Conservation (phyloP, 2,797 vertebrate genomes). For the Leptoclinus maculatus region DNA sequence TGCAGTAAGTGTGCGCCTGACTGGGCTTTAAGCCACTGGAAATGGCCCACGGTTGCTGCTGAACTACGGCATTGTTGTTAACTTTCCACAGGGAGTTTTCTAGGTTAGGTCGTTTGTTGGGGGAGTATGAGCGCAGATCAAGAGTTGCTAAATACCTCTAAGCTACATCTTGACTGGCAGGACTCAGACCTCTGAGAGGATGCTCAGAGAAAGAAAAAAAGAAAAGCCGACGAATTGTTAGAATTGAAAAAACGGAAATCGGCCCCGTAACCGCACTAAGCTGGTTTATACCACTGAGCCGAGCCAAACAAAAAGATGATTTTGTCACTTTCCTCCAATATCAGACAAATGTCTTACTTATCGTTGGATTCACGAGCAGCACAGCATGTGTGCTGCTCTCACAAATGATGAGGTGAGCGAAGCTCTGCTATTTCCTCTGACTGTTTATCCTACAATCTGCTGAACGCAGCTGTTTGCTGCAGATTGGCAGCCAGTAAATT, state of each 20-base stretch:
- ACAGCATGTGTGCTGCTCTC: slow-evolving; percentile 47
- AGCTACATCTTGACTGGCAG: slow-evolving; percentile 47
- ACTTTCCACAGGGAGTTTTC: slow-evolving; percentile 23
- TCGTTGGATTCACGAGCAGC: slow-evolving; percentile 44
- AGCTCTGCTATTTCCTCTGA: slow-evolving; percentile 34
- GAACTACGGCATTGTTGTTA: slow-evolving; percentile 28
- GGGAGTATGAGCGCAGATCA: slow-evolving; percentile 10
- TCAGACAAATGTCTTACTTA: slow-evolving; percentile 53
- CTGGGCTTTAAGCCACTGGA: slow-evolving; percentile 38
- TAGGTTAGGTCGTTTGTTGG: slow-evolving; percentile 30
- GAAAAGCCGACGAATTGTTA: slow-evolving; percentile 17
- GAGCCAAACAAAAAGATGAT: slow-evolving; percentile 16
- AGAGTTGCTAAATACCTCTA: slow-evolving; percentile 42
- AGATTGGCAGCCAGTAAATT: slow-evolving; percentile 17
- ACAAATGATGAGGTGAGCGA: slow-evolving; percentile 41
- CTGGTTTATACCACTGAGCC: slow-evolving; percentile 37
- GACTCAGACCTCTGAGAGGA: slow-evolving; percentile 26
- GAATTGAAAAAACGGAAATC: slow-evolving; percentile 8
- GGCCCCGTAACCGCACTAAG: slow-evolving; percentile 32
- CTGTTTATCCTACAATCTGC: slow-evolving; percentile 36
- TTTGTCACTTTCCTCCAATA: slow-evolving; percentile 57
- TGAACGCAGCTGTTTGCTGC: slow-evolving; percentile 46
- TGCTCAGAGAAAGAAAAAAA: slow-evolving; percentile 40
- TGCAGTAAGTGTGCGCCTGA: slow-evolving; percentile 4
- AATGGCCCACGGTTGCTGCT: slow-evolving; percentile 20